Conservation (phyloP, 2,797 vertebrate species). For the Protosalanx chinensis region DNA sequence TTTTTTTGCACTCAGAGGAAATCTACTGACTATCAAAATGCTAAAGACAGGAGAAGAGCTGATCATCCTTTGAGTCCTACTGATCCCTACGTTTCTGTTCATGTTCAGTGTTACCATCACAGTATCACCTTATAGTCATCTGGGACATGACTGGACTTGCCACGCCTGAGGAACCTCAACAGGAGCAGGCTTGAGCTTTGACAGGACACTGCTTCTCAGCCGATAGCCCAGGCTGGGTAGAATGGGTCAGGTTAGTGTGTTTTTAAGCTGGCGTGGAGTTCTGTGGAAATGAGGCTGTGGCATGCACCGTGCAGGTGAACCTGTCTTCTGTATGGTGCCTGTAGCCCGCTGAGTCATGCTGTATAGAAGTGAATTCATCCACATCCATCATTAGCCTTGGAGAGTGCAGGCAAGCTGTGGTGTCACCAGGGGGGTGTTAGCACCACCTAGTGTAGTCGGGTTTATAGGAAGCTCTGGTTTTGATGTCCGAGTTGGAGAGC, state of each 20-base stretch:
- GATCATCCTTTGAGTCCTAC: constrained; percentile 68
- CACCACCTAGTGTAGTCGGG: constrained; percentile 40
- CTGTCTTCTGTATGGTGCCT: constrained; percentile 11
- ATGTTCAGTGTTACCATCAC: constrained; percentile 41
- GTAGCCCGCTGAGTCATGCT: not conserved
- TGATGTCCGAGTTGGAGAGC: not conserved
- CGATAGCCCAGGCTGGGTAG: constrained; percentile 9
- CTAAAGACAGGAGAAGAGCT: constrained; percentile 48
- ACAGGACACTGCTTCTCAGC: constrained; percentile 16
- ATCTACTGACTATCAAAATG: constrained; percentile 65
- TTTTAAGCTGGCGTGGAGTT: constrained; percentile 16
- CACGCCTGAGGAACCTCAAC: constrained; percentile 60
- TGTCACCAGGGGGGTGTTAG: constrained; percentile 15
- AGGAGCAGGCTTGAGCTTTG: constrained; percentile 55
- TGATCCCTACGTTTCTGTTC: constrained; percentile 61
- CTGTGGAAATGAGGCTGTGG: not conserved
- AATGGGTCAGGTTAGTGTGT: not conserved
- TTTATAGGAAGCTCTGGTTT: constrained; percentile 39
- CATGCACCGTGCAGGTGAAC: constrained; percentile 21
- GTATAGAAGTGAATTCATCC: constrained; percentile 34
- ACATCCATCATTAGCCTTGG: constrained; percentile 55
- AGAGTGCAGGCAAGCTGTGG: constrained; percentile 22
- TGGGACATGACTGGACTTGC: constrained; percentile 73
- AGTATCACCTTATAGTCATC: constrained; percentile 47
- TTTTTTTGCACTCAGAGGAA: constrained; percentile 69